A percentile compares a stretch with the other conserved stretches of the same genome.
phyloP scores from a whole-genome alignment of 2,113 vertebrate genomes.

The Pipra filicauda region DNA sequence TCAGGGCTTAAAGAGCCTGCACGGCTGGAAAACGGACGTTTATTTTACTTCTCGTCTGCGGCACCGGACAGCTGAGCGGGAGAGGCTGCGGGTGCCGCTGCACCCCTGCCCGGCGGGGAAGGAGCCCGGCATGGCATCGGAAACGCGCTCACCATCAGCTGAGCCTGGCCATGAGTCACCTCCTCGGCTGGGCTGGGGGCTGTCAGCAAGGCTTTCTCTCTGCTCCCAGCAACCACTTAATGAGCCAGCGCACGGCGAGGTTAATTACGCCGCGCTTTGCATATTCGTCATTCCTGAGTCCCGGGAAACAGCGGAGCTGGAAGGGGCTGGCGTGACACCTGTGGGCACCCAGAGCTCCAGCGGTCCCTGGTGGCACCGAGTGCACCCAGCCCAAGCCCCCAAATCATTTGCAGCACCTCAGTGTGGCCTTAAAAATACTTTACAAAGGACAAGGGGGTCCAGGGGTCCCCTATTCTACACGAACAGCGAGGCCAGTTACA shows the following conservation, averaged over 20 bases:
- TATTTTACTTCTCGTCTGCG: not conserved
- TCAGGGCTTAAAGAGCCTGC: not conserved
- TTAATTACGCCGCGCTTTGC: conserved; percentile 19
- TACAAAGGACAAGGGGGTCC: not conserved
- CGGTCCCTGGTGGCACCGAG: fast-evolving
- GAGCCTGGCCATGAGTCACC: not conserved
- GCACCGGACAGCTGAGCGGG: not conserved
- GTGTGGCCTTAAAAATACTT: not conserved
- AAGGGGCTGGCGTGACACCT: not conserved
- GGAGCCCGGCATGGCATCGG: not conserved
- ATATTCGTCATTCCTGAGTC: not conserved
- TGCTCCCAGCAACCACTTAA: not conserved
- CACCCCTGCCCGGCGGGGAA: not conserved
- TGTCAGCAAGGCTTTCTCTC: not conserved
- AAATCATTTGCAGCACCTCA: not conserved
- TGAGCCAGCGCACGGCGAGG: not conserved
- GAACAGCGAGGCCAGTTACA: not conserved
- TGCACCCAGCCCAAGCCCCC: not conserved
- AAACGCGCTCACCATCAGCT: not conserved
- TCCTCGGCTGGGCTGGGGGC: not conserved
- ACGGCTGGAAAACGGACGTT: not conserved
- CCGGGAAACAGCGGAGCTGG: not conserved
- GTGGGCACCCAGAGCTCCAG: not conserved
- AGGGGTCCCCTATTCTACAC: not conserved
- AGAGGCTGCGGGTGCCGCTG: not conserved